Percentiles rank a stretch among this genome's conserved stretches.
Evolutionary conservation across 2,797 vertebrate species (phyloP).

Genomic region (Gastrophryne carolinensis): DNA sequence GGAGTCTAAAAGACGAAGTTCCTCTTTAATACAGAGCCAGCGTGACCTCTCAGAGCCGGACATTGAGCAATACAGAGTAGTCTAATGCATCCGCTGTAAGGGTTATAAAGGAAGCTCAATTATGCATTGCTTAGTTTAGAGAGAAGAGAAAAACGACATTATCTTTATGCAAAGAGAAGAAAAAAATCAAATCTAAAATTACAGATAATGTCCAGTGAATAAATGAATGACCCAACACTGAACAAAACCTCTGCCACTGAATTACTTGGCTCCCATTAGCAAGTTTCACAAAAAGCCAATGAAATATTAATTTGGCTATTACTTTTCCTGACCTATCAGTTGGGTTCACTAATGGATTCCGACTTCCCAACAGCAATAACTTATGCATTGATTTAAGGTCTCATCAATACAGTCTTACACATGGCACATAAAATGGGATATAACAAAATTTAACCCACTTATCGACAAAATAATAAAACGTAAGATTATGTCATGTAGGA

Average conservation of each 20-base stretch:
- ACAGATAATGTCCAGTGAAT: conserved; percentile 47
- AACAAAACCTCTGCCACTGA: conserved; percentile 60
- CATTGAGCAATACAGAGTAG: not conserved
- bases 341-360: conserved; percentile 87
- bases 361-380: conserved; percentile 76
- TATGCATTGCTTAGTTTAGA: conserved; percentile 19
- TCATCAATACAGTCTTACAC: conserved; percentile 42
- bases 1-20: no score
- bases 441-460: conserved; percentile 23
- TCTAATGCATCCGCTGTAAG: not conserved
- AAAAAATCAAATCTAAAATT: conserved; percentile 38
- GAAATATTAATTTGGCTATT: conserved; percentile 95
- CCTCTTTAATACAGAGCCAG: not conserved
- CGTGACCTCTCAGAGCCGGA: not conserved
- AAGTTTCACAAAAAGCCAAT: conserved; percentile 85
- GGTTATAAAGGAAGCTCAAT: conserved; percentile 25
- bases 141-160: conserved; percentile 8
- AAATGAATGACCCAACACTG: conserved; percentile 49
- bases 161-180: conserved; percentile 13
- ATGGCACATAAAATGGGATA: conserved; percentile 9
- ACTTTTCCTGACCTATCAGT: conserved; percentile 89
- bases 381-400: conserved; percentile 75
- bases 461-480: not conserved
- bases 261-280: conserved; percentile 78
- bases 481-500: no score